A percentile compares a stretch with the other conserved stretches of the same genome.
phyloP scores from a whole-genome alignment of 2,888 invertebrate species.

The Caenorhabditis japonica region DNA sequence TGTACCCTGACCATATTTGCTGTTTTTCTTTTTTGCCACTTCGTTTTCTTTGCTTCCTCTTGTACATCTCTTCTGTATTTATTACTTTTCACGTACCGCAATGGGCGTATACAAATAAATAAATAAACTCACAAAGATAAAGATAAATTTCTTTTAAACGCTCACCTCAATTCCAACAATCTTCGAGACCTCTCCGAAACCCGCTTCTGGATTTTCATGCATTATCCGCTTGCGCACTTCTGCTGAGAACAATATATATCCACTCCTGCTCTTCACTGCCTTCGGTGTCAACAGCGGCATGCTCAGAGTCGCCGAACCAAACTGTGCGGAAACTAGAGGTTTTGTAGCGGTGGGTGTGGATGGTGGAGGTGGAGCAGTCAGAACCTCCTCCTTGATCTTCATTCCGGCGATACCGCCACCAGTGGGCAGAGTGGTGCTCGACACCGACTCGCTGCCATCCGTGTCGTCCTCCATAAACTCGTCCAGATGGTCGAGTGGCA shows the following conservation, averaged over 20 bases:
- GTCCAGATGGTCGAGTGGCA: slow-evolving; percentile 70
- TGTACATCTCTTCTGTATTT: no score
- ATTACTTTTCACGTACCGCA: no score
- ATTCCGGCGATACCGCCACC: no score
- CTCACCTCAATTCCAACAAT: slow-evolving; percentile 84
- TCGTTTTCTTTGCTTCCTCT: no score
- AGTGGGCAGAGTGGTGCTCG: slow-evolving; percentile 24
- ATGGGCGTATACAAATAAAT: no score
- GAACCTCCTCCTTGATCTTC: slow-evolving; percentile 16
- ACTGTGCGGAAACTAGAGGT: neutral
- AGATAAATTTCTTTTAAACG: no score
- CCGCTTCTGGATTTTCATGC: slow-evolving; percentile 92
- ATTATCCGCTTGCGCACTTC: slow-evolving; percentile 93
- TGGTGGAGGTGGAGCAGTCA: slow-evolving; percentile 17
- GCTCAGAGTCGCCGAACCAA: neutral
- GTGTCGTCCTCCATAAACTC: slow-evolving; percentile 68
- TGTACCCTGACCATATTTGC: no score
- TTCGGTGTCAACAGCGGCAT: slow-evolving; percentile 42
- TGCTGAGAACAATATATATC: slow-evolving; percentile 97
- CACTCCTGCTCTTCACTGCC: slow-evolving; percentile 82
- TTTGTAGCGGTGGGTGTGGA: slow-evolving; percentile 14
- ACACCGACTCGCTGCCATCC: slow-evolving; percentile 53
- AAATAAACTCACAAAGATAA: no score
- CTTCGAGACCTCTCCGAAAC: slow-evolving; percentile 89
- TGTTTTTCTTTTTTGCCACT: no score